phyloP scores from a whole-genome alignment of 2,888 invertebrate genomes.

The Petrophora chlorosata region DNA sequence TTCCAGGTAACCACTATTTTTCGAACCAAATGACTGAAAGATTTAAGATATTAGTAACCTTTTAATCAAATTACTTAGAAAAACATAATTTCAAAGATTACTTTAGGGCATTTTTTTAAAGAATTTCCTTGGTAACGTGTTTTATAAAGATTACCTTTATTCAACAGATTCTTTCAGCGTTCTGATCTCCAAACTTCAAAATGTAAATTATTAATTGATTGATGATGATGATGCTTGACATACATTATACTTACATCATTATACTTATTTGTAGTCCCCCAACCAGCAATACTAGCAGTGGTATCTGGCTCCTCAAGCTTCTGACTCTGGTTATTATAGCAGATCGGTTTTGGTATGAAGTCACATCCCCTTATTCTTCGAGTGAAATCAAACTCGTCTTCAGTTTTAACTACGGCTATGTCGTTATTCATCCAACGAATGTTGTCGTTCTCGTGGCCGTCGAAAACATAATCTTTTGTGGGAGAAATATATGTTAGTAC shows the following conservation, averaged over 20 bases:
- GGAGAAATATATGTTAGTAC: background rate
- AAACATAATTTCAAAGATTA: no score
- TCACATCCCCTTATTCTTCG: slow-evolving; percentile 58
- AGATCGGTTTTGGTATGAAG: slow-evolving; percentile 51
- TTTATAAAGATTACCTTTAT: no score
- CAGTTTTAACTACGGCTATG: slow-evolving; percentile 61
- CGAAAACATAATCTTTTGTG: slow-evolving; percentile 57
- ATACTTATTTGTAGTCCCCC: slow-evolving; percentile 56
- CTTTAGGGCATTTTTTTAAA: no score
- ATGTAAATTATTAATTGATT: no score
- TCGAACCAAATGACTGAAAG: no score
- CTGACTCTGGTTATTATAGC: slow-evolving; percentile 54
- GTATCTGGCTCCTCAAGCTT: slow-evolving; percentile 48
- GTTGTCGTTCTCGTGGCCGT: slow-evolving; percentile 64
- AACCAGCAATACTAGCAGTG: slow-evolving; percentile 49
- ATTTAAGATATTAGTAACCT: no score
- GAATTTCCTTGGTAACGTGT: no score
- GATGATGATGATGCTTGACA: no score
- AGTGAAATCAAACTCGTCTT: slow-evolving; percentile 60
- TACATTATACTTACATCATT: slow-evolving; percentile 51
- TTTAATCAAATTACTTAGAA: no score
- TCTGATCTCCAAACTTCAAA: no score
- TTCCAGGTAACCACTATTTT: no score
- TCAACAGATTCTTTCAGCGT: no score
- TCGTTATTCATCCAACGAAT: slow-evolving; percentile 68